Evolutionary conservation across 2,113 vertebrate genomes (phyloP).

Genomic region (Atherinomorus stipes): DNA sequence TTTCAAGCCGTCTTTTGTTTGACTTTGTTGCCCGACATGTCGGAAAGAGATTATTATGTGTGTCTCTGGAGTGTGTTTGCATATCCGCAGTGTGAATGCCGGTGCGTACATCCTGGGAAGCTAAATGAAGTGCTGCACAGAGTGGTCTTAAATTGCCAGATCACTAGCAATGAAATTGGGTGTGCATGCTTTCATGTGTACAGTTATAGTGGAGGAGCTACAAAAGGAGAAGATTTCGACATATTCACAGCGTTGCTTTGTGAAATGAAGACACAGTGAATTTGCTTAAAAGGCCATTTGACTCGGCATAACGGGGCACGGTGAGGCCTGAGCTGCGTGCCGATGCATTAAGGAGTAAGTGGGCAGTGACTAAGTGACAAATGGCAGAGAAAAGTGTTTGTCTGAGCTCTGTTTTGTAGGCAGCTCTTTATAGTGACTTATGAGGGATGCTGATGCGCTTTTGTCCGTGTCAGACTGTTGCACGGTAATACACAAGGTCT

Average conservation of each 20-base stretch:
- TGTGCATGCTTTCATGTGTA: not conserved
- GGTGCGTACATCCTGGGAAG: not conserved
- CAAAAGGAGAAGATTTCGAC: slow-evolving; percentile 9
- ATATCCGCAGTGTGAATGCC: not conserved
- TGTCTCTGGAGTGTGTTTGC: not conserved
- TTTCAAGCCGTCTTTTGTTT: slow-evolving; percentile 65
- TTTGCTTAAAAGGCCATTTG: slow-evolving; percentile 83
- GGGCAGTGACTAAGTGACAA: slow-evolving; percentile 36
- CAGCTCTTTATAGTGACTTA: slow-evolving; percentile 27
- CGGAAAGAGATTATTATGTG: slow-evolving; percentile 42
- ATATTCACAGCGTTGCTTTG: slow-evolving; percentile 46
- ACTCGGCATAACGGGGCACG: slow-evolving; percentile 66
- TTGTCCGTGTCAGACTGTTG: not conserved
- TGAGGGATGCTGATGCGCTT: slow-evolving; percentile 38
- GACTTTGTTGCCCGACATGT: slow-evolving; percentile 59
- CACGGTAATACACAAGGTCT: no score
- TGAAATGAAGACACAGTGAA: slow-evolving; percentile 64
- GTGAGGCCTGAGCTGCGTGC: slow-evolving; percentile 18
- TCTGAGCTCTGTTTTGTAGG: slow-evolving; percentile 18
- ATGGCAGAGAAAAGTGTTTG: slow-evolving; percentile 5
- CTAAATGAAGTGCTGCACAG: slow-evolving; percentile 3
- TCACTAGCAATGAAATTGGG: slow-evolving; percentile 7
- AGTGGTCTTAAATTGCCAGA: slow-evolving; percentile 29
- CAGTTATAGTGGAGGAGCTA: not conserved
- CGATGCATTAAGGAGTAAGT: slow-evolving; percentile 61